Evolutionary conservation across 2,888 invertebrate species (phyloP).

Genomic region (Perdita meconis): DNA sequence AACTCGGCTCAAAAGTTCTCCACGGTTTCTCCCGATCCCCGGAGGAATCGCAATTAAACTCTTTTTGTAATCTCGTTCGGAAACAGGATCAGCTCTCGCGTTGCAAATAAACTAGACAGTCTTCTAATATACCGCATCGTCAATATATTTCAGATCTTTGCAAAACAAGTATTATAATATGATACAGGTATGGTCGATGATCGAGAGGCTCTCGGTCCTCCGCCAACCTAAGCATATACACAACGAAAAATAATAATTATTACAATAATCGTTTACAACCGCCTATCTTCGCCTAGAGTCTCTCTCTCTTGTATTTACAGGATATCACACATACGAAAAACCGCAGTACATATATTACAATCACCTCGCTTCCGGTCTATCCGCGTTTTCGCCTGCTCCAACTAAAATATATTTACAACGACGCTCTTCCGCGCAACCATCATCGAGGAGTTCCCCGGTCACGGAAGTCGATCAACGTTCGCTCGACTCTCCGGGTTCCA

Average conservation of each 20-base stretch:
- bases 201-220: constrained; percentile 46
- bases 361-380: constrained; percentile 1
- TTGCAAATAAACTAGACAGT: constrained; percentile 41
- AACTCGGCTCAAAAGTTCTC: constrained; percentile 2
- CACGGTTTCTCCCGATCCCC: not conserved
- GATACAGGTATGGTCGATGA: constrained; percentile 72
- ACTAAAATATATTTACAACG: constrained; percentile 31
- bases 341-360: constrained; percentile 77
- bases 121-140: constrained; percentile 72
- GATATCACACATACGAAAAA: constrained; percentile 81
- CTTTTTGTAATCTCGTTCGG: not conserved
- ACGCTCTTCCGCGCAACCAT: not conserved
- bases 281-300: constrained; percentile 48
- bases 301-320: constrained; percentile 76
- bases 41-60: constrained; percentile 9
- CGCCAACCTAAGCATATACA: constrained; percentile 77
- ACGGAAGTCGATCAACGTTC: not conserved
- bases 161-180: constrained; percentile 80
- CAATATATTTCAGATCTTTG: constrained; percentile 81
- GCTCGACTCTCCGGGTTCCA: not conserved
- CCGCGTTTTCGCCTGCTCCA: not conserved
- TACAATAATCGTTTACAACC: constrained; percentile 75
- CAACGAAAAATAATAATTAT: constrained; percentile 76
- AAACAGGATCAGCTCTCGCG: constrained; percentile 13
- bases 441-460: not conserved